Conservation (phyloP, 1,140 invertebrate species). For the Steinernema khuongi region DNA sequence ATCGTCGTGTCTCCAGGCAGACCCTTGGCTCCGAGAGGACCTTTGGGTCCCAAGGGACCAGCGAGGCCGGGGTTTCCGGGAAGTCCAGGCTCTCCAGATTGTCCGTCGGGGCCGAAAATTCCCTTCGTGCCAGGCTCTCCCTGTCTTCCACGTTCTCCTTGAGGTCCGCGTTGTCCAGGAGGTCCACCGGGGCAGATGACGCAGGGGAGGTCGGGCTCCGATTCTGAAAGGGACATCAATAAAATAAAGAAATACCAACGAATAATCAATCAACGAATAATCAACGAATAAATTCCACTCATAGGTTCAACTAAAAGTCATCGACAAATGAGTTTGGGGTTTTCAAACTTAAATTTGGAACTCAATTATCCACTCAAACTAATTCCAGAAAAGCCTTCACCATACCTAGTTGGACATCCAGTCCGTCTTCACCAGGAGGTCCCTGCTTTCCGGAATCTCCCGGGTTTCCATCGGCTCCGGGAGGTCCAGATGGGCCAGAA, state of each 20-base stretch:
- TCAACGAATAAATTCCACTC: too few species aligned
- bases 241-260: too few species aligned
- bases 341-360: too few species aligned
- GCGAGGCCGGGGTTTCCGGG: conserved; percentile 14
- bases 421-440: conserved; percentile 41
- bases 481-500: conserved; percentile 30
- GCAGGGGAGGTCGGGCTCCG: conserved; percentile 47
- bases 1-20: conserved; percentile 21
- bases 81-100: conserved; percentile 21
- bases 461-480: conserved; percentile 33
- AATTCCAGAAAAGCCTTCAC: too few species aligned
- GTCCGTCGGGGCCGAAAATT: conserved; percentile 22
- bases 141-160: conserved; percentile 42
- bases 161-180: conserved; percentile 42
- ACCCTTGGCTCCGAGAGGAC: conserved; percentile 19
- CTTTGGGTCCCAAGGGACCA: conserved; percentile 19
- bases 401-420: conserved; percentile 42
- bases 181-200: conserved; percentile 50
- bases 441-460: conserved; percentile 39
- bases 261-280: too few species aligned
- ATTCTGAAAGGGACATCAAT: conserved; percentile 13
- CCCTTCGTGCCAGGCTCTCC: conserved; percentile 31
- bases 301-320: too few species aligned
- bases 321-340: too few species aligned
- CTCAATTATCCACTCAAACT: too few species aligned